Evolutionary conservation across 2,888 invertebrate genomes (phyloP).

Genomic region (Adela reaumurella): DNA sequence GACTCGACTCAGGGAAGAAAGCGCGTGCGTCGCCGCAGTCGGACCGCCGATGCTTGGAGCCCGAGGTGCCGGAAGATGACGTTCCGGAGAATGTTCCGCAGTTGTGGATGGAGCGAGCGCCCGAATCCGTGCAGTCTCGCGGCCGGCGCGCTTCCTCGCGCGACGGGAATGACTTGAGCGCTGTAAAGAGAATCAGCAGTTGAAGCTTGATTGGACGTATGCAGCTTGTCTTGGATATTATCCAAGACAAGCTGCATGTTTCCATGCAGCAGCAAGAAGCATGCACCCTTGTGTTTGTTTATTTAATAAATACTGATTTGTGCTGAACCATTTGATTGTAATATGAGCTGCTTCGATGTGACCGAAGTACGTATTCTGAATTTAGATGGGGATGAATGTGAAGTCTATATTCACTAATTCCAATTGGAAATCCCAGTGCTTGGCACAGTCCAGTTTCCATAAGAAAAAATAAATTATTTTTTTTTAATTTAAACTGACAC

Average conservation of each 20-base stretch:
- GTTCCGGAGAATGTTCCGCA: conserved; percentile 44
- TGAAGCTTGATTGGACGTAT: background rate
- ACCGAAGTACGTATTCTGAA: too few relatives aligned
- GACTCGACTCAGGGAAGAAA: conserved; percentile 40
- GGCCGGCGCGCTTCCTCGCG: conserved; percentile 31
- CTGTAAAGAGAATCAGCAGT: conserved; percentile 20
- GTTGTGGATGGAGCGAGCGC: conserved; percentile 34
- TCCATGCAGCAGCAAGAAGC: too few relatives aligned
- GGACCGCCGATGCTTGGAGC: conserved; percentile 29
- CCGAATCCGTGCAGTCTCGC: conserved; percentile 29
- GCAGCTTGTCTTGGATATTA: background rate
- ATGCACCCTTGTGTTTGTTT: conserved; percentile 26
- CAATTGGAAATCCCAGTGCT: too few relatives aligned
- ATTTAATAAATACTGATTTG: too few relatives aligned
- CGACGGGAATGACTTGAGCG: conserved; percentile 42
- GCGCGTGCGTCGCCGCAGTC: conserved; percentile 41
- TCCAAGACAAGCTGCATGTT: too few relatives aligned
- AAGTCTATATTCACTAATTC: too few relatives aligned
- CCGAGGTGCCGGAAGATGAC: conserved; percentile 48
- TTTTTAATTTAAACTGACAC: too few relatives aligned
- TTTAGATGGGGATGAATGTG: too few relatives aligned
- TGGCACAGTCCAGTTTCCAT: too few relatives aligned
- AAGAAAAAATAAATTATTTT: too few relatives aligned
- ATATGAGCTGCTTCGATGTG: too few relatives aligned
- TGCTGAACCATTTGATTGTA: too few relatives aligned